Evolutionary conservation across 2,113 vertebrate species (phyloP).

Genomic region (Platanista minor): DNA sequence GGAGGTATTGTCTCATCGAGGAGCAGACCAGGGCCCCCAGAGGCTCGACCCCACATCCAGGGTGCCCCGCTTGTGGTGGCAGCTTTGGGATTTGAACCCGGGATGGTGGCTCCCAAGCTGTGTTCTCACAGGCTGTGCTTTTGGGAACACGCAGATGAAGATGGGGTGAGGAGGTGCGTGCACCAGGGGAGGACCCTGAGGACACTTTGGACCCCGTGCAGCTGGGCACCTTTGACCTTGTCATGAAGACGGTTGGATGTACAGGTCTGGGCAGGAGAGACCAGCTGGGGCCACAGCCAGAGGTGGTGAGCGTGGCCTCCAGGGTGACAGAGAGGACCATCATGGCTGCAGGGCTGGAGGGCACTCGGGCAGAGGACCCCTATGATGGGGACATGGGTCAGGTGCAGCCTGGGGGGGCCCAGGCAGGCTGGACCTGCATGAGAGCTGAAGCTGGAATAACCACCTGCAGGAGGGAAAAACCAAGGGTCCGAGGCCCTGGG

Average conservation of each 20-base stretch:
- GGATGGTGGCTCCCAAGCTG: rapidly evolving
- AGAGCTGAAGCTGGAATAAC: background rate
- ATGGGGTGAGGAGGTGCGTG: background rate
- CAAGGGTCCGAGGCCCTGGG: background rate
- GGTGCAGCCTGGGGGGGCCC: background rate
- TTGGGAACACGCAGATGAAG: rapidly evolving
- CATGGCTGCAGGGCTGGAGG: rapidly evolving
- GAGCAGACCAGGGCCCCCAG: background rate
- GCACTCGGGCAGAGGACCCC: rapidly evolving
- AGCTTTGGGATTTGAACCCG: rapidly evolving
- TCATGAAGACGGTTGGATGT: rapidly evolving
- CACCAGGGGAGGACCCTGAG: rapidly evolving
- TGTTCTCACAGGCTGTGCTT: background rate
- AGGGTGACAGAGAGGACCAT: background rate
- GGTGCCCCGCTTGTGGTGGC: background rate
- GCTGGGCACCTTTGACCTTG: background rate
- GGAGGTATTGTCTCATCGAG: rapidly evolving
- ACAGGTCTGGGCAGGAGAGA: background rate
- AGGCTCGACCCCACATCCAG: background rate
- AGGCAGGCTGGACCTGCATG: rapidly evolving
- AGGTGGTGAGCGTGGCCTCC: background rate
- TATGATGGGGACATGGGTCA: rapidly evolving
- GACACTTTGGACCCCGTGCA: rapidly evolving
- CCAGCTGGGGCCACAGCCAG: background rate
- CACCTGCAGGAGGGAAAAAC: rapidly evolving